Evolutionary conservation across 2,888 invertebrate species (phyloP).

Genomic region (Leptogaster cylindrica): DNA sequence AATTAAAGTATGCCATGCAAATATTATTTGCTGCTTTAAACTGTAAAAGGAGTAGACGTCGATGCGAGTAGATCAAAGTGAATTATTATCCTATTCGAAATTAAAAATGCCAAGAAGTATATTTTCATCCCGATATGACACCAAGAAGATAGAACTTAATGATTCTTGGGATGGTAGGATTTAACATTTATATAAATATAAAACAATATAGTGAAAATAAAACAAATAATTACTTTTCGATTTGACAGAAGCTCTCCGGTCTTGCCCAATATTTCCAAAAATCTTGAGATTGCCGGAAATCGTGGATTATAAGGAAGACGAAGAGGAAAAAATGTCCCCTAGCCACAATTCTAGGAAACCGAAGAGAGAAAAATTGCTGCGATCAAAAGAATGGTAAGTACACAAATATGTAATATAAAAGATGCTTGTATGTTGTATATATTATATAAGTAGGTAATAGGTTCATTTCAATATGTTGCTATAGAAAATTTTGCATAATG

Average conservation of each 20-base stretch:
- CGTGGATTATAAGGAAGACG: slow-evolving; percentile 5
- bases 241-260: slow-evolving; percentile 35
- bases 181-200: neutral
- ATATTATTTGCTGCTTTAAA: slow-evolving; percentile 35
- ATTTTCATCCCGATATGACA: slow-evolving; percentile 53
- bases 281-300: slow-evolving; percentile 50
- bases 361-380: slow-evolving; percentile 51
- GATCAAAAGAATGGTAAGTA: slow-evolving; percentile 52
- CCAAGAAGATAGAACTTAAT: slow-evolving; percentile 51
- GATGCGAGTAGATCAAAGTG: too few relatives aligned
- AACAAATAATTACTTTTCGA: neutral
- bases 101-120: slow-evolving; percentile 54
- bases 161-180: slow-evolving; percentile 52
- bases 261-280: slow-evolving; percentile 51
- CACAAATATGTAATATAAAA: neutral
- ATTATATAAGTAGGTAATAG: neutral
- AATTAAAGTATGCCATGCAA: too few relatives aligned
- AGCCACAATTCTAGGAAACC: slow-evolving; percentile 48
- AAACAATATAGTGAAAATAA: neutral
- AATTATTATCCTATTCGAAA: slow-evolving; percentile 16
- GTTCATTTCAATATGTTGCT: too few relatives aligned
- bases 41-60: slow-evolving; percentile 29
- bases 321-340: slow-evolving; percentile 43
- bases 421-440: neutral
- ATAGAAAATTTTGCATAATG: too few relatives aligned